Percentiles rank a stretch among this genome's conserved stretches.
These are phyloP conservation scores for Hirundo rustica DNA, from an alignment of 2,797 vertebrate species.

Conservation along the genomic window DNA sequence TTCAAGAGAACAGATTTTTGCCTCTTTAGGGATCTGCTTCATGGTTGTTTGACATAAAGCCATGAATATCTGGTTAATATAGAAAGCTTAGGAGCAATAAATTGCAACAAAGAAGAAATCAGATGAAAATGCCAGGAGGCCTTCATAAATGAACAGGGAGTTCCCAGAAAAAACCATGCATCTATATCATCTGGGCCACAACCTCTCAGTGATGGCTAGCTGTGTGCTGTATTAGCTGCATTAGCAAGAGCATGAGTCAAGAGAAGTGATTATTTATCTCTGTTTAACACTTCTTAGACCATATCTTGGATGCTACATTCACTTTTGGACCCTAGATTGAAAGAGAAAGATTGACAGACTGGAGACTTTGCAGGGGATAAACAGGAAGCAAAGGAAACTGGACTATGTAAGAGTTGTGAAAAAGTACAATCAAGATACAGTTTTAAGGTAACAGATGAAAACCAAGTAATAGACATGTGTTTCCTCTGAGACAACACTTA, in stretches of 20 bases:
- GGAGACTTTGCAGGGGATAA: not conserved
- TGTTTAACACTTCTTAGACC: not conserved
- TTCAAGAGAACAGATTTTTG: not conserved
- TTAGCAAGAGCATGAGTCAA: not conserved
- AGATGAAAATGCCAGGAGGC: not conserved
- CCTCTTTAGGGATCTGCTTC: not conserved
- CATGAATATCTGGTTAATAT: not conserved
- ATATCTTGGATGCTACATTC: not conserved
- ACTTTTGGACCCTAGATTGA: not conserved
- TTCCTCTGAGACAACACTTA: not conserved
- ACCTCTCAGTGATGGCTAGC: not conserved
- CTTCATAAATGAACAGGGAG: not conserved
- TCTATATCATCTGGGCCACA: not conserved
- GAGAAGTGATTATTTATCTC: not conserved
- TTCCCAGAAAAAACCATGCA: not conserved
- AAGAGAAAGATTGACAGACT: not conserved
- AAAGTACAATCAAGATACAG: not conserved
- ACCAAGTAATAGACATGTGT: not conserved
- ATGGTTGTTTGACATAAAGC: not conserved
- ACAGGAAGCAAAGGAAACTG: not conserved
- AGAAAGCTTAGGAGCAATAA: not conserved
- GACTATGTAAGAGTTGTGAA: not conserved
- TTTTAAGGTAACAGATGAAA: not conserved
- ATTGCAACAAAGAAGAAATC: not conserved
- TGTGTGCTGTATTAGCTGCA: not conserved